Percentiles rank a stretch among this genome's conserved stretches.
phyloP scores from a whole-genome alignment of 1,140 invertebrate species.

The Drosophila athabasca region DNA sequence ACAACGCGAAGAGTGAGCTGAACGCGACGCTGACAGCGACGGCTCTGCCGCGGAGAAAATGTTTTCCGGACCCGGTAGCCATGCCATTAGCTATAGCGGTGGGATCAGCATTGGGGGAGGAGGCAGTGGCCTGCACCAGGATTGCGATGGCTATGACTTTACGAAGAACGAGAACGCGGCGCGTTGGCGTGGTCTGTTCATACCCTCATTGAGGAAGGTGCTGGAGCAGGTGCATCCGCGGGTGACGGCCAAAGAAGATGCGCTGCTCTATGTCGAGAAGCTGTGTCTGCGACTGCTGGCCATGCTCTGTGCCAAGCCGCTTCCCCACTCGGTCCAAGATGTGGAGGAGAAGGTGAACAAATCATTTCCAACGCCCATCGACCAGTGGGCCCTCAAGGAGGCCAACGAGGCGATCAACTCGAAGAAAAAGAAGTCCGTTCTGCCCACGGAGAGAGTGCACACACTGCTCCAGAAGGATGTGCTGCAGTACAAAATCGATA shows the following conservation, averaged over 20 bases:
- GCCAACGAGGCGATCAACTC: conserved; percentile 93
- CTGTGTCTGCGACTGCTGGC: conserved; percentile 94
- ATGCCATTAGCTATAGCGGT: conserved; percentile 43
- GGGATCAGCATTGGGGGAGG: conserved; percentile 26
- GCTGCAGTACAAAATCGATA: conserved; percentile 96
- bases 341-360: conserved; percentile 95
- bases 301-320: conserved; percentile 93
- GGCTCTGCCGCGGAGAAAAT: conserved; percentile 30
- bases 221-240: conserved; percentile 95
- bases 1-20: conserved; percentile 37
- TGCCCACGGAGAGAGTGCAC: conserved; percentile 96
- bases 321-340: conserved; percentile 92
- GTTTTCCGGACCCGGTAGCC: conserved; percentile 41
- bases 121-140: conserved; percentile 51
- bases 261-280: conserved; percentile 95
- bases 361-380: conserved; percentile 96
- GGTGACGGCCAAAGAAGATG: conserved; percentile 93
- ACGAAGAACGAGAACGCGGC: conserved; percentile 92
- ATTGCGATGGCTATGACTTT: conserved; percentile 91
- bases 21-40: conserved; percentile 21
- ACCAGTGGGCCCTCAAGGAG: conserved; percentile 95
- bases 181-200: conserved; percentile 95
- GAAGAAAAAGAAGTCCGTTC: conserved; percentile 92
- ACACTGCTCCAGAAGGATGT: conserved; percentile 96
- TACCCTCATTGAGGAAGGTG: conserved; percentile 91